phyloP scores from a whole-genome alignment of 2,113 vertebrate genomes.

The Atrichornis clamosus region DNA sequence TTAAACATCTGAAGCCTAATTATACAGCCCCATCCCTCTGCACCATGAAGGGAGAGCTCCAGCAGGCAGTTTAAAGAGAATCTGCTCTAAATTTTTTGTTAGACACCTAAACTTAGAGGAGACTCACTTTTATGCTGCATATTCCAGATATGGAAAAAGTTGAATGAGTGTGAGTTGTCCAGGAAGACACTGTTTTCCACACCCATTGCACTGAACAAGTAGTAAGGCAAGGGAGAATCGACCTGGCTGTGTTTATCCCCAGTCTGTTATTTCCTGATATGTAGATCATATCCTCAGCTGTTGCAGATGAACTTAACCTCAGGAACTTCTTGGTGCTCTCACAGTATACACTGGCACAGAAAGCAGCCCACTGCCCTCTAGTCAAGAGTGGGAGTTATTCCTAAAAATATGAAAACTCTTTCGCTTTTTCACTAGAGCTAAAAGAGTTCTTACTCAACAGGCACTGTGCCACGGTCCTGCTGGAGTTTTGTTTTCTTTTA shows the following conservation, averaged over 20 bases:
- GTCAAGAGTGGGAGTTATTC: not conserved
- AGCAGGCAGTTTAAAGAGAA: not conserved
- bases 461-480: not conserved
- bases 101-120: not conserved
- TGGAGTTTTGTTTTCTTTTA: not conserved
- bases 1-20: not conserved
- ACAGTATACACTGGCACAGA: not conserved
- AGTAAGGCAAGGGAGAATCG: not conserved
- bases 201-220: not conserved
- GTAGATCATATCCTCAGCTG: not conserved
- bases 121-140: not conserved
- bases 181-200: not conserved
- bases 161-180: not conserved
- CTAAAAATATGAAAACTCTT: not conserved
- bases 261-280: not conserved
- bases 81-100: not conserved
- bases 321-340: not conserved
- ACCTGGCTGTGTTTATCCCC: not conserved
- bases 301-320: not conserved
- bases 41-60: not conserved
- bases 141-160: not conserved
- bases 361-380: not conserved
- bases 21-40: not conserved
- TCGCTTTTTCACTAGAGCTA: not conserved
- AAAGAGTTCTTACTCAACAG: not conserved